Percentiles rank a stretch among this genome's conserved stretches.
Conservation (phyloP, 2,113 vertebrate genomes). For the Anser cygnoides region DNA sequence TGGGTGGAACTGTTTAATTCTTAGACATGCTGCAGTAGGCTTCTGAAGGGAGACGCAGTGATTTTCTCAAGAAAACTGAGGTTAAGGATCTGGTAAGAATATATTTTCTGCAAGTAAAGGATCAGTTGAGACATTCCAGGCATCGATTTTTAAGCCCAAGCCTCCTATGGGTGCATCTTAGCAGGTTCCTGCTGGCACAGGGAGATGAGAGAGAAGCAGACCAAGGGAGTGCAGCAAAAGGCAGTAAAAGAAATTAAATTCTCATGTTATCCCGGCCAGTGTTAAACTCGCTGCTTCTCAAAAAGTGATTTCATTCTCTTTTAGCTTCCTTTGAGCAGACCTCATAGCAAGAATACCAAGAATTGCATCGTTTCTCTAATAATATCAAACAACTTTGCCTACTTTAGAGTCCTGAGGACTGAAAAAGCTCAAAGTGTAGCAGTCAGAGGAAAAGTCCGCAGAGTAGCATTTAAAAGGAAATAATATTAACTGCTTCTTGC, state of each 20-base stretch:
- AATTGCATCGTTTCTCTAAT: background rate
- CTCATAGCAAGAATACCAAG: background rate
- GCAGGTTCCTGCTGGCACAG: background rate
- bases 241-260: background rate
- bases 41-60: background rate
- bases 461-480: background rate
- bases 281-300: background rate
- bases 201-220: background rate
- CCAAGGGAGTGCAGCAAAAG: background rate
- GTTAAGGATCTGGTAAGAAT: background rate
- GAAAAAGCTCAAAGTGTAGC: background rate
- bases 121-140: background rate
- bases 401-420: background rate
- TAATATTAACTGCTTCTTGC: background rate
- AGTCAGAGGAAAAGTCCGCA: background rate
- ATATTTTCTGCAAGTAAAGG: background rate
- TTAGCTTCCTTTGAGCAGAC: background rate
- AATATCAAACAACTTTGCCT: background rate
- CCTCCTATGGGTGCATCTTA: background rate
- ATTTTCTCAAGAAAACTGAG: background rate
- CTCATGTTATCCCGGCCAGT: fast-evolving
- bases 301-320: background rate
- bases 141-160: background rate
- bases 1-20: background rate
- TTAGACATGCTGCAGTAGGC: background rate